A percentile compares a stretch with the other conserved stretches of the same genome.
Evolutionary conservation across 2,797 vertebrate species (phyloP).

Genomic region (Gephyroberyx darwinii): DNA sequence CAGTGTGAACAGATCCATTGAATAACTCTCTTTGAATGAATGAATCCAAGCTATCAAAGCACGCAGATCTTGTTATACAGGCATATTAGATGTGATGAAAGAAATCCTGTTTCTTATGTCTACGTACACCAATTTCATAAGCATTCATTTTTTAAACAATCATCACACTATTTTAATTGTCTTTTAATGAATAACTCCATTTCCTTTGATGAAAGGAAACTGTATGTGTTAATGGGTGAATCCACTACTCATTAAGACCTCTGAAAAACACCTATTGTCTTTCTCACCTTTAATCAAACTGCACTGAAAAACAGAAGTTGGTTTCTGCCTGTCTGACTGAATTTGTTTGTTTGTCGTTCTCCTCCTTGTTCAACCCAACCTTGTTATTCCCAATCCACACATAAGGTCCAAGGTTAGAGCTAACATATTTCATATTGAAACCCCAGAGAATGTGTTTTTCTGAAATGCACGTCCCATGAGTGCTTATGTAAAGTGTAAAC

Average conservation of each 20-base stretch:
- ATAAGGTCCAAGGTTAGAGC: constrained; percentile 17
- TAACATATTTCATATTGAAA: neutral
- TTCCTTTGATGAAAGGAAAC: neutral
- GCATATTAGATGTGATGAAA: constrained; percentile 1
- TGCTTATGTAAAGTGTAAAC: too few species aligned
- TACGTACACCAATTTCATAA: neutral
- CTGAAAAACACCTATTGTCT: neutral
- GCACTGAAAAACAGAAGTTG: constrained; percentile 18
- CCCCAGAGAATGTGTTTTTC: neutral
- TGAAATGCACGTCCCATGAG: neutral
- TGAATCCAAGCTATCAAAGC: neutral
- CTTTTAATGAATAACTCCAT: neutral
- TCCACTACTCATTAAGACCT: neutral
- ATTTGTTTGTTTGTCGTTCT: constrained; percentile 33
- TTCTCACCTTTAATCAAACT: constrained; percentile 39
- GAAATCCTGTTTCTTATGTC: neutral
- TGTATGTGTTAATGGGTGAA: constrained; percentile 3
- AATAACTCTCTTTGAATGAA: constrained; percentile 5
- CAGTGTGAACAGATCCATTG: neutral
- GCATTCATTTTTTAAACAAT: too few species aligned
- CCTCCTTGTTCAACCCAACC: constrained; percentile 26
- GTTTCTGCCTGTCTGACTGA: constrained; percentile 36
- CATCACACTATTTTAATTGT: neutral
- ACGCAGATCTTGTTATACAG: neutral
- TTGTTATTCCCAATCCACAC: neutral